Evolutionary conservation across 2,797 vertebrate genomes (phyloP).

Genomic region (Adelosebastes latens): DNA sequence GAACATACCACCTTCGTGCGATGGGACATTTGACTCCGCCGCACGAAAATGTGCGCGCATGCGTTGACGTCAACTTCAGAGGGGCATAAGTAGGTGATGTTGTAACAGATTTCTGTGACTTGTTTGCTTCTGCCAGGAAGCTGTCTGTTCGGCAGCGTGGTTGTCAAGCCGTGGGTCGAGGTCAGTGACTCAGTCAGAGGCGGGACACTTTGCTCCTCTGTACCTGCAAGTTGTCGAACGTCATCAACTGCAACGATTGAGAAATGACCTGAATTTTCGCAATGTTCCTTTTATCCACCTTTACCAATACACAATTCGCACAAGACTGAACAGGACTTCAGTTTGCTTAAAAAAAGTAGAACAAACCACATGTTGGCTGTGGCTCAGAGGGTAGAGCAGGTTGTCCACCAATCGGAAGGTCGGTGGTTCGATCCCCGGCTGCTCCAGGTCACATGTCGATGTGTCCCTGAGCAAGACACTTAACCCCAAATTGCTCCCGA

Average conservation of each 20-base stretch:
- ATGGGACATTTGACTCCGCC: conserved; percentile 20
- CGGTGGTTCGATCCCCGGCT: no score
- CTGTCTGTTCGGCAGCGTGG: not conserved
- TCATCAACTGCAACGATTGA: conserved; percentile 9
- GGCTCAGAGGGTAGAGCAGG: no score
- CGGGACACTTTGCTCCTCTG: not conserved
- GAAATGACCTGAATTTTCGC: not conserved
- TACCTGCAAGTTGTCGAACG: not conserved
- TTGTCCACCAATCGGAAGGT: no score
- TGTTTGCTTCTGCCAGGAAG: not conserved
- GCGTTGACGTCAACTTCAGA: conserved; percentile 8
- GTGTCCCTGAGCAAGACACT: no score
- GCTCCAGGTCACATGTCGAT: no score
- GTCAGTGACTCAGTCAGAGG: conserved; percentile 28
- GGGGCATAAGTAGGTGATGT: not conserved
- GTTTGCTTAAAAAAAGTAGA: not conserved
- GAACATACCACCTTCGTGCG: conserved; percentile 34
- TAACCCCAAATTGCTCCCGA: no score
- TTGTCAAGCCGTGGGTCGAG: not conserved
- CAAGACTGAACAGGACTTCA: conserved; percentile 9
- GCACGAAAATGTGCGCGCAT: not conserved
- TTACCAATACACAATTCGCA: not conserved
- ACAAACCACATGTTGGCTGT: no score
- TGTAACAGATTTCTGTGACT: conserved; percentile 18
- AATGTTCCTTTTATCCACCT: not conserved